Base-by-base conservation (phyloP, 2,888 invertebrate genomes). In the Diarsia mendica region DNA sequence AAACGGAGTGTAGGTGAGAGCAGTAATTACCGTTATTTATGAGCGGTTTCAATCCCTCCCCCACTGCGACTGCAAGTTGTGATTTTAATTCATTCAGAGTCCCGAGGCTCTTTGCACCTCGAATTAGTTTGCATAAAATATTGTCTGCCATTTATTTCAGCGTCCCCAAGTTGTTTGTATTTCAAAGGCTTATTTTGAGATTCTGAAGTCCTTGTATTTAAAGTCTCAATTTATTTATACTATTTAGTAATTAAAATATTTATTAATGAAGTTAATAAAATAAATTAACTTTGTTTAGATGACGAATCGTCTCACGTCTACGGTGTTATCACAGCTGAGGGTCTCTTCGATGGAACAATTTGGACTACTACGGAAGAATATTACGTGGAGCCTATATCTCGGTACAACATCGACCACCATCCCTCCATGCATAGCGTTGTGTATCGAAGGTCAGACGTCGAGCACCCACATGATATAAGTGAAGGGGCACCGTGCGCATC, bases 331-430 rank as follows among this genome's bases (percentile, higher is more conserved):
- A 99, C 99, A 79, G 97, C 97, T 77, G 98, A 98, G 79, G 99
- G 99, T 75, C 97, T 98, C 77, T 98, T 99, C 94, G 99, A 99
- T 92, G 99, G 99, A 72, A 98, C 98, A 73, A 98, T 99, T 91
- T 97, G 97, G 93, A 98, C 98, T 70, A 96, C 97, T 75, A 96
- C 97, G 70, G 98, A 98, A 90, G 98, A 98, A 89, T 98, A 97
- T 95, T 98, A 98, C 94, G 97, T 99, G 87, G 99, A 99, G 93
- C 98, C 98, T 11, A 96, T 98, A 75, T 97, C 97, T 87, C 97
- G 98, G 87, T 98, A 98, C 92, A 94, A 95, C 87, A 89, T 95
- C 55, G 96, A 97, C 87, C 95, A 97, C 87, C 95, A 97, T 87
- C 94, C 95, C 48, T 93, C 96, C 83, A 96, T 98, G 95, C 98